phyloP scores from a whole-genome alignment of 2,113 vertebrate genomes.

The Mustela nigripes region DNA sequence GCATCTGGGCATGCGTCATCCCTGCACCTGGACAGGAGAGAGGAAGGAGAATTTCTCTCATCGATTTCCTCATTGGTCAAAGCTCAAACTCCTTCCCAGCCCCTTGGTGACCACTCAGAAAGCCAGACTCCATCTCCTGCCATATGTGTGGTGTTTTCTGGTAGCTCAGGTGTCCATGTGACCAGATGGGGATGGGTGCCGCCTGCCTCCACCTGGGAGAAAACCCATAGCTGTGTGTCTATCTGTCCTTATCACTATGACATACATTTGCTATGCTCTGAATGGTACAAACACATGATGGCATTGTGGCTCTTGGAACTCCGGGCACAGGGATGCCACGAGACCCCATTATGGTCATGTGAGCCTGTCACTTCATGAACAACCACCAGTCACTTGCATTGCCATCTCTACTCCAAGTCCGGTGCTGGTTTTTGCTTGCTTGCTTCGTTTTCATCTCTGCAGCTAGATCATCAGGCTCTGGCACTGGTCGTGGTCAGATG shows the following conservation, averaged over 20 bases:
- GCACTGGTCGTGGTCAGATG: background rate
- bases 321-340: accelerated
- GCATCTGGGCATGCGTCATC: background rate
- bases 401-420: background rate
- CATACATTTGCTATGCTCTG: background rate
- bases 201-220: background rate
- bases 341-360: accelerated
- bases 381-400: background rate
- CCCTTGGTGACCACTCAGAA: background rate
- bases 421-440: background rate
- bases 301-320: background rate
- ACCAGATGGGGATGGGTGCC: background rate
- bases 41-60: background rate
- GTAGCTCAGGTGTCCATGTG: background rate
- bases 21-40: background rate
- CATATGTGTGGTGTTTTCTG: background rate
- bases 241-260: no score
- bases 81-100: background rate
- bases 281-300: background rate
- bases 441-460: background rate
- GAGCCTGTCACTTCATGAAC: background rate
- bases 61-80: background rate
- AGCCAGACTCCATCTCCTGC: background rate
- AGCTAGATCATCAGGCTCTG: background rate
- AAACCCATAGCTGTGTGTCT: background rate